Percentiles rank a stretch among this genome's conserved stretches.
Evolutionary conservation across 2,888 invertebrate species (phyloP).

Genomic region (Heliconius cydno): DNA sequence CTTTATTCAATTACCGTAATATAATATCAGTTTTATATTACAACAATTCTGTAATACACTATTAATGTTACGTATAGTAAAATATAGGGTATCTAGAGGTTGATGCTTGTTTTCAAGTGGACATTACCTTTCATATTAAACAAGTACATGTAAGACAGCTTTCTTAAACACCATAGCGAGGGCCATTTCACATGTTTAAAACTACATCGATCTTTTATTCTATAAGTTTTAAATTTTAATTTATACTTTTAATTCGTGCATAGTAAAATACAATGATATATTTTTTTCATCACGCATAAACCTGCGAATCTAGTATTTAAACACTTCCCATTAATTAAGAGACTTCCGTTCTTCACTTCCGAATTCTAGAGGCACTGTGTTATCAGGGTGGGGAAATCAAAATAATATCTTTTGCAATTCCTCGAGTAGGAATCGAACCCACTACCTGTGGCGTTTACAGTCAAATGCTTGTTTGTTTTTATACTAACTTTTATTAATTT

Average conservation of each 20-base stretch:
- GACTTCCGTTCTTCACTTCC: too few species aligned
- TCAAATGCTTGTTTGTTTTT: too few species aligned
- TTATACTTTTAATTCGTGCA: background rate
- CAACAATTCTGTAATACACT: background rate
- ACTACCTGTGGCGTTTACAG: too few species aligned
- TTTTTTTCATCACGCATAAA: too few species aligned
- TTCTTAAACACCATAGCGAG: constrained; percentile 44
- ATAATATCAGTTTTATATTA: background rate
- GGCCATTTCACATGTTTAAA: constrained; percentile 42
- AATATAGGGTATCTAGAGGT: background rate
- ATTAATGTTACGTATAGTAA: constrained; percentile 20
- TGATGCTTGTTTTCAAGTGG: constrained; percentile 31
- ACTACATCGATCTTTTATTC: constrained; percentile 23
- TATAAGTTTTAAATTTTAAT: background rate
- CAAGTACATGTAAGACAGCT: constrained; percentile 40
- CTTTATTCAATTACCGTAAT: background rate
- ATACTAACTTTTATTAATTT: too few species aligned
- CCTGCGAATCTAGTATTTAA: too few species aligned
- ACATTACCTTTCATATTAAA: constrained; percentile 45
- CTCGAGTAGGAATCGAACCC: too few species aligned
- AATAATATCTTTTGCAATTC: too few species aligned
- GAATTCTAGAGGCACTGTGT: too few species aligned
- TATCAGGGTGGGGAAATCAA: too few species aligned
- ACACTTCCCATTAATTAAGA: too few species aligned
- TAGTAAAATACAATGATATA: too few species aligned